Conservation (phyloP, 2,113 vertebrate genomes). For the Arizona elegans region DNA sequence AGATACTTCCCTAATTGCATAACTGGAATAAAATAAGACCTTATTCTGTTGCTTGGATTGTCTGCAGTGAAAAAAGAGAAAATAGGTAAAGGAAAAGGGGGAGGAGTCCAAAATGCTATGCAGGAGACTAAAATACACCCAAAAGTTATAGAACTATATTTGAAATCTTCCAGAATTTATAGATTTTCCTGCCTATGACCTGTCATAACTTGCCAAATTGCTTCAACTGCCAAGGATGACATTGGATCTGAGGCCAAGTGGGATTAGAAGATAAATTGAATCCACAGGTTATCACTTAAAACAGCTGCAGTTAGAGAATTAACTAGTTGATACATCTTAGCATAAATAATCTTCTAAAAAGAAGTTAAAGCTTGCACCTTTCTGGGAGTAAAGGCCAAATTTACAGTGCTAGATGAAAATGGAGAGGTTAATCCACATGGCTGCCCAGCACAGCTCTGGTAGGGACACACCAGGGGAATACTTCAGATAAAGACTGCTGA, state of each 20-base stretch:
- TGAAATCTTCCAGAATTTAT: not conserved
- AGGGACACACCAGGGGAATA: not conserved
- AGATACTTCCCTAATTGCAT: not conserved
- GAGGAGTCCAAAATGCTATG: not conserved
- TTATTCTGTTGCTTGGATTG: not conserved
- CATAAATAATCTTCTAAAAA: not conserved
- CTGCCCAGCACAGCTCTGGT: not conserved
- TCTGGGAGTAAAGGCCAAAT: not conserved
- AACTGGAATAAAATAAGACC: not conserved
- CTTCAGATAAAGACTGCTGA: not conserved
- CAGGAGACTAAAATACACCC: not conserved
- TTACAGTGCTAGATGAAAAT: not conserved
- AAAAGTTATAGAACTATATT: not conserved
- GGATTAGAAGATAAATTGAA: not conserved
- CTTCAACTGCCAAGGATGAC: not conserved
- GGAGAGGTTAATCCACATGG: not conserved
- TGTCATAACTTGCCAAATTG: not conserved
- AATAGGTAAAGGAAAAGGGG: not conserved
- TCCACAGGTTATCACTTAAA: not conserved
- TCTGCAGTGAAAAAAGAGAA: not conserved
- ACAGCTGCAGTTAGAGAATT: not conserved
- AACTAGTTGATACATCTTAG: not conserved
- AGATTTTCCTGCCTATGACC: not conserved
- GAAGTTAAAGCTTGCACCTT: not conserved
- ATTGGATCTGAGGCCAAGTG: not conserved